Evolutionary conservation across 1,140 invertebrate genomes (phyloP).

Genomic region (Eumaeus atala): DNA sequence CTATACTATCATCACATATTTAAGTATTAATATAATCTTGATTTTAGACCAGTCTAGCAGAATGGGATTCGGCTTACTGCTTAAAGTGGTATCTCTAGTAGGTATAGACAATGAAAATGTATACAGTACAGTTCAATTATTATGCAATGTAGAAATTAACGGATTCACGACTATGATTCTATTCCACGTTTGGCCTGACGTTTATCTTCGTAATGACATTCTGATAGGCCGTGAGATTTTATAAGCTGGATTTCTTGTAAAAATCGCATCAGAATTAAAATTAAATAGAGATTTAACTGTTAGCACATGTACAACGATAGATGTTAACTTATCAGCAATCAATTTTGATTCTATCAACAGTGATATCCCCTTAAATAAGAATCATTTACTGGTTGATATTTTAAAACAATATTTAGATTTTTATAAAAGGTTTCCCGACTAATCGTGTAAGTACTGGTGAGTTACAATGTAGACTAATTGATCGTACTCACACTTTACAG

Average conservation of each 20-base stretch:
- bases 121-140: too few species aligned
- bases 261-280: neutral
- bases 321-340: neutral
- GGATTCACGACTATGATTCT: too few species aligned
- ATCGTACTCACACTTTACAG: constrained; percentile 8
- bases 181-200: too few species aligned
- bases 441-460: constrained; percentile 23
- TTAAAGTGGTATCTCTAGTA: constrained; percentile 23
- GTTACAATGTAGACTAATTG: constrained; percentile 22
- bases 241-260: constrained; percentile 7
- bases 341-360: too few species aligned
- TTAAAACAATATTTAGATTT: neutral
- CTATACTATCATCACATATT: too few species aligned
- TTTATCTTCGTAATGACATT: constrained; percentile 7
- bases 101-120: too few species aligned
- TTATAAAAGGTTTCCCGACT: constrained; percentile 16
- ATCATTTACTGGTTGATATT: too few species aligned
- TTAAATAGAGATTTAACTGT: neutral
- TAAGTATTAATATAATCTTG: too few species aligned
- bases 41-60: too few species aligned
- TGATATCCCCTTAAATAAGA: too few species aligned
- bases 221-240: constrained; percentile 14
- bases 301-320: neutral
- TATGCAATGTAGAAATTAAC: too few species aligned
- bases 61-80: too few species aligned